phyloP scores from a whole-genome alignment of 2,888 invertebrate genomes.

The Drosophila pegasa region DNA sequence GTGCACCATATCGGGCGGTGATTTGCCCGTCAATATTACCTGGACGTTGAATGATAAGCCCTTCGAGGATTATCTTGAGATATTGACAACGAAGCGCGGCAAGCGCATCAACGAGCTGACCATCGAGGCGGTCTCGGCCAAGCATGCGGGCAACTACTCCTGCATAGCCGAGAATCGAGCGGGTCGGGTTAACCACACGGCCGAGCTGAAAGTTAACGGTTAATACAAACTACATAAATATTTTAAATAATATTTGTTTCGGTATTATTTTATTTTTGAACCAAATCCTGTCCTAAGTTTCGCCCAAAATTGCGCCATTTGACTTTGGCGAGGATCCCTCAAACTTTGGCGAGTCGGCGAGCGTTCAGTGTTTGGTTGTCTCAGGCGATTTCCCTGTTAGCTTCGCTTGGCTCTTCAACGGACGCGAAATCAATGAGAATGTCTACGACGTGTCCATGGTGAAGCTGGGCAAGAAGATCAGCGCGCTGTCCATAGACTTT shows the following conservation, averaged over 20 bases:
- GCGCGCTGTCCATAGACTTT: conserved; percentile 89
- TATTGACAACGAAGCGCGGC: conserved; percentile 84
- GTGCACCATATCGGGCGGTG: conserved; percentile 86
- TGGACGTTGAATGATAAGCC: conserved; percentile 87
- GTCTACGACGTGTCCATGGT: conserved; percentile 86
- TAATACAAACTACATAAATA: conserved; percentile 32
- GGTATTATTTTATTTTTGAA: conserved; percentile 15
- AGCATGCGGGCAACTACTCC: conserved; percentile 91
- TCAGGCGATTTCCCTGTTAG: conserved; percentile 89
- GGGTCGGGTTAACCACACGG: conserved; percentile 89
- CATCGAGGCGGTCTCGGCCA: conserved; percentile 89
- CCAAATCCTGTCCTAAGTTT: conserved; percentile 85
- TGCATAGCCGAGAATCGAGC: conserved; percentile 91
- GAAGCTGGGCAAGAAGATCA: conserved; percentile 87
- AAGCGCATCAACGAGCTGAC: conserved; percentile 87
- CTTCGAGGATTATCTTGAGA: conserved; percentile 83
- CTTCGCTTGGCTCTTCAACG: conserved; percentile 89
- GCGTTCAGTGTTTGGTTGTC: conserved; percentile 87
- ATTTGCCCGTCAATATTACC: conserved; percentile 87
- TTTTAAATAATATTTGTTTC: conserved; percentile 28
- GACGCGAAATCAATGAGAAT: conserved; percentile 81
- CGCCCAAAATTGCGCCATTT: conserved; percentile 90
- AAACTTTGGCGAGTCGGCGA: conserved; percentile 88
- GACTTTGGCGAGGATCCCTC: conserved; percentile 89
- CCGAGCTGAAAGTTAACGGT: conserved; percentile 91